These are phyloP conservation scores for Ceratosolen solmsi DNA, from an alignment of 1,140 invertebrate genomes.

Conservation along the genomic window DNA sequence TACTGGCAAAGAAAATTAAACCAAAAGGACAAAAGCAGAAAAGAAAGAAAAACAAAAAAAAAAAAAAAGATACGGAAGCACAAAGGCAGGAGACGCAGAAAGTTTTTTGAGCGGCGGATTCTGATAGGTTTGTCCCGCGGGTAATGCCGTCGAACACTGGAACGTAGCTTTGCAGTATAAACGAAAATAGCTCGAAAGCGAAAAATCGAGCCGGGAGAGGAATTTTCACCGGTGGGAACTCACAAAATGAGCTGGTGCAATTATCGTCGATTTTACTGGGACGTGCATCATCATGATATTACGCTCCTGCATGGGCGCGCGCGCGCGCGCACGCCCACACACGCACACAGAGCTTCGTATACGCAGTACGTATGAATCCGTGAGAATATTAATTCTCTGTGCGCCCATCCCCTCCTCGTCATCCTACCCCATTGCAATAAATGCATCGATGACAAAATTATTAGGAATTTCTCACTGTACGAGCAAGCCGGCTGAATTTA, in stretches of 20 bases:
- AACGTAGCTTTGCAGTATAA: not conserved
- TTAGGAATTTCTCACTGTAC: no score
- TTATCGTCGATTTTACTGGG: slow-evolving; percentile 28
- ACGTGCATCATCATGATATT: slow-evolving; percentile 8
- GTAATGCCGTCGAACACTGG: not conserved
- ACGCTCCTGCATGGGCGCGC: not conserved
- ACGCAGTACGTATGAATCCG: no score
- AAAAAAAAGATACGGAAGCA: not conserved
- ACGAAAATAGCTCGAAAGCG: not conserved
- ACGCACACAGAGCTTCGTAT: no score
- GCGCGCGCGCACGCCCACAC: not conserved
- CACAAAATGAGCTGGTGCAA: slow-evolving; percentile 21
- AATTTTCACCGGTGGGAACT: not conserved
- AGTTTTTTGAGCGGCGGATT: not conserved
- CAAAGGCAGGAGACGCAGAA: not conserved
- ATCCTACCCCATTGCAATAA: no score
- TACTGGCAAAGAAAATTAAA: not conserved
- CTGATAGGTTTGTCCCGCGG: slow-evolving; percentile 10
- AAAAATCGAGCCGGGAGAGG: not conserved
- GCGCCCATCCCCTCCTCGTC: no score
- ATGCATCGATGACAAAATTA: no score
- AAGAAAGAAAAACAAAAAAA: not conserved
- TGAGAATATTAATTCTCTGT: no score
- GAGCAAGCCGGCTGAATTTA: no score
- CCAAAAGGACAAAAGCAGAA: not conserved